phyloP scores from a whole-genome alignment of 1,140 invertebrate species.

The Harpegnathos saltator region DNA sequence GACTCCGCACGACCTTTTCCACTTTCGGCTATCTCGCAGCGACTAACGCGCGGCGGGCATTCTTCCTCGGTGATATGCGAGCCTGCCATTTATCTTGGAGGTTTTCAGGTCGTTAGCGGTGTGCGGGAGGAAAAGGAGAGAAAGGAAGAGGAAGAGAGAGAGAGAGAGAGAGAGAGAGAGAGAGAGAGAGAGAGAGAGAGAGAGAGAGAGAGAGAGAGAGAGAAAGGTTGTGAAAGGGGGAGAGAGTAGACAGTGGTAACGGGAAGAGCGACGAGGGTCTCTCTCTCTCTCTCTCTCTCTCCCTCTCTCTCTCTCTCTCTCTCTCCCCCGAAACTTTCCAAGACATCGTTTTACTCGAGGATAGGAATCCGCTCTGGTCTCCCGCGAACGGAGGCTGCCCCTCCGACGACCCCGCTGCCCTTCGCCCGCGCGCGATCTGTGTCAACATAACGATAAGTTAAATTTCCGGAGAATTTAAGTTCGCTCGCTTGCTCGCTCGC shows the following conservation, averaged over 20 bases:
- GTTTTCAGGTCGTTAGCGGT: conserved; percentile 50
- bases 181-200: background rate
- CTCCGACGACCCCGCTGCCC: background rate
- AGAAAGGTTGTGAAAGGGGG: no score
- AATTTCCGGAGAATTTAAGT: conserved; percentile 29
- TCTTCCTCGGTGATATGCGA: conserved; percentile 57
- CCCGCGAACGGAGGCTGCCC: background rate
- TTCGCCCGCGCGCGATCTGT: conserved; percentile 12
- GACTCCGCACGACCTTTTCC: conserved; percentile 57
- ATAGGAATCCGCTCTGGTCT: background rate
- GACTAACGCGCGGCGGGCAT: conserved; percentile 40
- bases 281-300: no score
- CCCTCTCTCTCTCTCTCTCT: no score
- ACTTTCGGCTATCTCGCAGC: conserved; percentile 50
- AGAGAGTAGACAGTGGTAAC: background rate
- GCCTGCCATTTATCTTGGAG: conserved; percentile 33
- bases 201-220: background rate
- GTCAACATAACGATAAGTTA: conserved; percentile 52
- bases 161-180: background rate
- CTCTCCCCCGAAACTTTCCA: conserved; percentile 26
- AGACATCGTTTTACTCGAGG: conserved; percentile 10
- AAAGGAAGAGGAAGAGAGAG: background rate
- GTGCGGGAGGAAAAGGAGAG: background rate
- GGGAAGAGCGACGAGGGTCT: conserved; percentile 19
- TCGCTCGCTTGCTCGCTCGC: conserved; percentile 5